Evolutionary conservation across 2,797 vertebrate species (phyloP).

Genomic region (Malurus splendens): DNA sequence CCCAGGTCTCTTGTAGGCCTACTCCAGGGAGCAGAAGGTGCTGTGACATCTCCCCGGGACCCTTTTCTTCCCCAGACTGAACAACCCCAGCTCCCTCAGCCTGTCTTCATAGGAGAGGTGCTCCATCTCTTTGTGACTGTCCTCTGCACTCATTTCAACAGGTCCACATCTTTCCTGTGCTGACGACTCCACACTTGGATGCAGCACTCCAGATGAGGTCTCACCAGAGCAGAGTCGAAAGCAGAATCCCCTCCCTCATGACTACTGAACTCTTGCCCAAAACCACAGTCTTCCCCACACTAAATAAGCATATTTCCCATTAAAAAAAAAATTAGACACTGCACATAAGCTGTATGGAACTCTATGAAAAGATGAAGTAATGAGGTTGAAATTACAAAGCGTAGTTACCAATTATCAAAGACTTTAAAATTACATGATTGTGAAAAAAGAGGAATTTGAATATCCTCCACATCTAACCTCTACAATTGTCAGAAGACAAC

Average conservation of each 20-base stretch:
- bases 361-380: background rate
- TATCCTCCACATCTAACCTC: background rate
- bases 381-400: background rate
- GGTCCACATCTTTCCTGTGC: background rate
- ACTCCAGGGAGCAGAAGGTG: background rate
- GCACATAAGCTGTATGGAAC: background rate
- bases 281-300: background rate
- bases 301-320: background rate
- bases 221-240: background rate
- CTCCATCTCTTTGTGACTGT: background rate
- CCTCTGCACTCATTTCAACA: background rate
- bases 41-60: accelerated
- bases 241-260: background rate
- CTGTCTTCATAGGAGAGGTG: background rate
- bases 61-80: background rate
- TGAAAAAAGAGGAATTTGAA: background rate
- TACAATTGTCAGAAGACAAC: background rate
- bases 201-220: background rate
- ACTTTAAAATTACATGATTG: background rate
- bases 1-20: background rate
- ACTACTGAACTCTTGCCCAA: background rate
- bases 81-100: background rate
- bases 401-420: background rate
- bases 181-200: background rate
- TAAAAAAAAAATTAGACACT: background rate